phyloP scores from a whole-genome alignment of 2,888 invertebrate genomes.

The Barypeithes pellucidus region DNA sequence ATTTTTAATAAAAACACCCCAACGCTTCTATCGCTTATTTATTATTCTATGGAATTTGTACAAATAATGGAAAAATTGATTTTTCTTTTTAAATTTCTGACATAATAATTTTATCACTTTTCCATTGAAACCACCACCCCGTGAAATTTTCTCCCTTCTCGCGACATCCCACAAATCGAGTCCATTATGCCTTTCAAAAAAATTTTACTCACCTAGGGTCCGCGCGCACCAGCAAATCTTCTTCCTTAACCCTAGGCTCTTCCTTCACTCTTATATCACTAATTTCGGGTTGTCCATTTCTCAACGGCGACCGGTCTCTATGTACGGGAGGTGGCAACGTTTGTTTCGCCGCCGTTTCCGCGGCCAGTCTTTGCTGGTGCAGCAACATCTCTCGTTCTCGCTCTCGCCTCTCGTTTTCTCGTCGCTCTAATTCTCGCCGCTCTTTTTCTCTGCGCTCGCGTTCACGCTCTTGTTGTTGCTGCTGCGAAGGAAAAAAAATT shows the following conservation, averaged over 20 bases:
- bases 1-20: too few relatives aligned
- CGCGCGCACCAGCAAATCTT: constrained; percentile 63
- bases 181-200: not conserved
- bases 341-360: constrained; percentile 69
- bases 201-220: constrained; percentile 70
- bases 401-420: constrained; percentile 76
- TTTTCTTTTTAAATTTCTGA: too few relatives aligned
- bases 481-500: constrained; percentile 58
- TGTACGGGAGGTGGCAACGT: constrained; percentile 62
- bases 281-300: constrained; percentile 77
- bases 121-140: too few relatives aligned
- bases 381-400: constrained; percentile 76
- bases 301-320: constrained; percentile 83
- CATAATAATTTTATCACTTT: too few relatives aligned
- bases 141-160: too few relatives aligned
- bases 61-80: too few relatives aligned
- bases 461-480: constrained; percentile 69
- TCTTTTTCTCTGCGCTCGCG: constrained; percentile 73
- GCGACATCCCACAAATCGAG: too few relatives aligned
- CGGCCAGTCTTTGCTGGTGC: constrained; percentile 74
- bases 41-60: too few relatives aligned
- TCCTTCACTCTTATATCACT: constrained; percentile 76
- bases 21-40: too few relatives aligned
- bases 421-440: constrained; percentile 74
- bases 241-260: constrained; percentile 74